Base-by-base conservation (phyloP, 2,113 vertebrate genomes). In the Pygoscelis antarcticus region DNA sequence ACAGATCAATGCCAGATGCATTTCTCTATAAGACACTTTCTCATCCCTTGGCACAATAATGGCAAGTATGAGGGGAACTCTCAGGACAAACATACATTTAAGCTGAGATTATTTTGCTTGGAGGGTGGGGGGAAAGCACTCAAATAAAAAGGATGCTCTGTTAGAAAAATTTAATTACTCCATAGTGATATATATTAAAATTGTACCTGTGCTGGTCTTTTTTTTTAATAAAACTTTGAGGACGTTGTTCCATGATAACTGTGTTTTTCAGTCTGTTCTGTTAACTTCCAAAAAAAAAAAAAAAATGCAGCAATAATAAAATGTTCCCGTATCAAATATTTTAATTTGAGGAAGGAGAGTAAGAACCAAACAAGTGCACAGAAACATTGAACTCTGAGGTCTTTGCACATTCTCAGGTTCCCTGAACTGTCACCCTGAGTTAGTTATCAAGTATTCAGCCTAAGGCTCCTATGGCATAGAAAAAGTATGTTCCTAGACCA, bases 21-120 rank as follows among this genome's bases (percentile, higher is more conserved):
- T 95, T 97, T 97, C 30, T 47, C 77, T 92, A 4, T 42, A 85
- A 94, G 78, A 95, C 23, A 76, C 9, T 64, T 87, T 44, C 64
- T 96, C 89, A 93, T 89, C 54, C 79, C 61, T 95, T 90, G 80
- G n/a, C 44, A 96, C n/a, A 87, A 58, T 81, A 92, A 83, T 40
- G 22, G 20, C 16, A 38, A 90, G 16, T 51, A 52, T 42, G 36
- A 90, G 42, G 30, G 82, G 26, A 95, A 85, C 44, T 69, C 44
- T 82, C 16, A 34, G 19, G 25, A 71, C 7, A 51, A 96, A 91
- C 57, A 58, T 62, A 52, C 9, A 76, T 78, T 87, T 95, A 95
- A 44, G 5, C 8, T 47, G 88, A 72, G 9, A 79, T 18, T 36
- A 54, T 68, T 84, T 87, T 94, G 10, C 21, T 85, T 22, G 14